Conservation (phyloP, 37 sponge, comb jelly and placozoan species). For the Hormiphora californensis region DNA sequence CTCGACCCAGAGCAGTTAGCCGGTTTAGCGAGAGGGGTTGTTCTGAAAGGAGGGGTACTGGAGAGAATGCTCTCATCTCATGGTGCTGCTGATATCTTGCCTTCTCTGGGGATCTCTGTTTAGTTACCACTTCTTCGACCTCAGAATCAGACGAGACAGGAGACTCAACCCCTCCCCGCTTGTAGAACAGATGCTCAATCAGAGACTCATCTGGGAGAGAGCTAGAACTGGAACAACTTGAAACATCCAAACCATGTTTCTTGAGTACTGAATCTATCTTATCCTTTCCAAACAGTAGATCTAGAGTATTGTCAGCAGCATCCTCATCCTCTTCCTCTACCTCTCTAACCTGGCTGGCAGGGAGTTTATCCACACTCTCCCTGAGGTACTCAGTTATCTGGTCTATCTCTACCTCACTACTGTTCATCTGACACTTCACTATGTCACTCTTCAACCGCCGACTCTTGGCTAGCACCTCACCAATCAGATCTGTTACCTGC, state of each 20-base stretch:
- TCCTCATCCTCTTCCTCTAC: too few relatives aligned
- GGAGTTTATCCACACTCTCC: too few relatives aligned
- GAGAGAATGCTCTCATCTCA: neutral
- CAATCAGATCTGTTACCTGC: neutral
- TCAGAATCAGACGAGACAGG: constrained; percentile 43
- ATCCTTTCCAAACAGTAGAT: constrained; percentile 1
- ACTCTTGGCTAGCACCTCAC: constrained; percentile 26
- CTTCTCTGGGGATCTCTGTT: neutral
- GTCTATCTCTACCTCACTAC: too few relatives aligned
- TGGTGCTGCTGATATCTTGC: neutral
- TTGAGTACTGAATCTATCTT: neutral
- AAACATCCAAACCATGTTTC: constrained; percentile 47
- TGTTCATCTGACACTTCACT: neutral
- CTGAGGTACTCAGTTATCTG: too few relatives aligned
- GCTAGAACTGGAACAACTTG: constrained; percentile 25
- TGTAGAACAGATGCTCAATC: constrained; percentile 32
- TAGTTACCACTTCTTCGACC: neutral
- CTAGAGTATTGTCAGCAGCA: constrained; percentile 12
- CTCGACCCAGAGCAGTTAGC: constrained; percentile 46
- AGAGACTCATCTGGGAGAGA: constrained; percentile 25
- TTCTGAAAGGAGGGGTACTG: neutral
- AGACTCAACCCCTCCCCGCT: neutral
- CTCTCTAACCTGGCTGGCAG: too few relatives aligned
- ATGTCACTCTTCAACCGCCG: neutral
- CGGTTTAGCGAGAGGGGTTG: constrained; percentile 29